These are phyloP conservation scores for Dasypogon diadema DNA, from an alignment of 2,888 invertebrate species.

Conservation along the genomic window DNA sequence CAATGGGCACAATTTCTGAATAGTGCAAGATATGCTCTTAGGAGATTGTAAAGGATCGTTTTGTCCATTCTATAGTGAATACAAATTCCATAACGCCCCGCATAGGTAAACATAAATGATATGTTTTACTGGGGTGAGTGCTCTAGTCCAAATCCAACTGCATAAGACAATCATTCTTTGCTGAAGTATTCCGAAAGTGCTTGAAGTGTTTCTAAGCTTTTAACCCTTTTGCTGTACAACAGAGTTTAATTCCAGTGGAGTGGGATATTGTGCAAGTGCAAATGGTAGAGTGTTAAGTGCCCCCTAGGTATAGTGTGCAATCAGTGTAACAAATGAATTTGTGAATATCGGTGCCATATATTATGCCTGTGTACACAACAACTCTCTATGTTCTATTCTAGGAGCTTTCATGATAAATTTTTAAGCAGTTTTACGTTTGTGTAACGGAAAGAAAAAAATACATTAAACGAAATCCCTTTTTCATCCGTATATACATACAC, in stretches of 20 bases:
- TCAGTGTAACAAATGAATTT: too few species aligned
- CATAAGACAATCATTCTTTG: constrained; percentile 5
- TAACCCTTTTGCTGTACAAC: not conserved
- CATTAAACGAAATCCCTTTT: not conserved
- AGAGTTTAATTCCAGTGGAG: constrained; percentile 7
- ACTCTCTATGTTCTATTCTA: constrained; percentile 1
- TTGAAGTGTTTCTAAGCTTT: constrained; percentile 11
- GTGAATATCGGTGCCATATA: too few species aligned
- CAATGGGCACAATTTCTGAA: not conserved
- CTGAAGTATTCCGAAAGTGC: constrained; percentile 2
- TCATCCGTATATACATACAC: not conserved
- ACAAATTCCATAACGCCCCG: not conserved
- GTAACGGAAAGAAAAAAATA: not conserved
- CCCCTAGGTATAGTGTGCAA: too few species aligned
- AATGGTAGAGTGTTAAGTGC: too few species aligned
- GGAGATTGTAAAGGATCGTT: too few species aligned
- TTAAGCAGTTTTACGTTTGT: not conserved
- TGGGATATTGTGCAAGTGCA: constrained; percentile 1
- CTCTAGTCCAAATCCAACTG: not conserved
- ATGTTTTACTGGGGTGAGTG: not conserved
- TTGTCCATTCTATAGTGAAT: not conserved
- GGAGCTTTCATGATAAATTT: constrained; percentile 9
- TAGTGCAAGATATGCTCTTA: not conserved
- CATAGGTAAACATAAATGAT: constrained; percentile 4
- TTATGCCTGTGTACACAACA: not conserved